phyloP scores from a whole-genome alignment of 2,113 vertebrate species.

The Stigmatopora argus region DNA sequence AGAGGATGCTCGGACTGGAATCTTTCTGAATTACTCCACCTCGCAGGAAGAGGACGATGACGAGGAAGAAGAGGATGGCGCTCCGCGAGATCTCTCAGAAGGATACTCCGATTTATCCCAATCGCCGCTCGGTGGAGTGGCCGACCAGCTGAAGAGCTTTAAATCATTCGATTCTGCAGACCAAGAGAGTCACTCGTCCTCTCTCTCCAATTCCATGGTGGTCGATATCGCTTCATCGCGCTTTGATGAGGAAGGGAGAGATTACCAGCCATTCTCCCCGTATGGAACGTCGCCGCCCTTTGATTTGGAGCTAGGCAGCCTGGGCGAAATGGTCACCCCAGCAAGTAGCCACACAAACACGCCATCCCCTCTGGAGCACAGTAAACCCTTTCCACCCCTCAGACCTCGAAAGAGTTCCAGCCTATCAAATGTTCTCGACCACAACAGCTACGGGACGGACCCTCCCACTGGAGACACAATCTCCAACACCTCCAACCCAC shows the following conservation, averaged over 20 bases:
- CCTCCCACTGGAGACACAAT: constrained; percentile 75
- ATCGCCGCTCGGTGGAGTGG: constrained; percentile 55
- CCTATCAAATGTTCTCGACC: constrained; percentile 91
- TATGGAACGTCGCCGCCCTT: constrained; percentile 79
- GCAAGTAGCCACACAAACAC: constrained; percentile 78
- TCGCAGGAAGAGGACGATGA: constrained; percentile 66
- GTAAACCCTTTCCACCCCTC: constrained; percentile 74
- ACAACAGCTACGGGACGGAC: constrained; percentile 82
- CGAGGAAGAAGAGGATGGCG: constrained; percentile 53
- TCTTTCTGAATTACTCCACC: constrained; percentile 73
- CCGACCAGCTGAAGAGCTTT: constrained; percentile 58
- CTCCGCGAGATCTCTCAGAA: constrained; percentile 69
- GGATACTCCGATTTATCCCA: constrained; percentile 76
- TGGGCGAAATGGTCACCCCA: constrained; percentile 56
- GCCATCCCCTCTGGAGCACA: constrained; percentile 79
- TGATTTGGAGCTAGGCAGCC: constrained; percentile 73
- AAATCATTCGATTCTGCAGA: constrained; percentile 81
- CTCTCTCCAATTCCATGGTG: constrained; percentile 62
- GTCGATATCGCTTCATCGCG: constrained; percentile 57
- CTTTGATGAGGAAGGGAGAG: constrained; percentile 49
- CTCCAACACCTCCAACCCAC: constrained; percentile 91
- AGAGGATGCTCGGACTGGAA: constrained; percentile 51
- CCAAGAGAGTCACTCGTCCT: constrained; percentile 74
- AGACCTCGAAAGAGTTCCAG: constrained; percentile 87
- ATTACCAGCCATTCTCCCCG: constrained; percentile 84